Percentiles rank a stretch among this genome's conserved stretches.
These are phyloP conservation scores for Paramormyrops hopkinsi DNA, from an alignment of 2,797 vertebrate species.

Conservation along the genomic window DNA sequence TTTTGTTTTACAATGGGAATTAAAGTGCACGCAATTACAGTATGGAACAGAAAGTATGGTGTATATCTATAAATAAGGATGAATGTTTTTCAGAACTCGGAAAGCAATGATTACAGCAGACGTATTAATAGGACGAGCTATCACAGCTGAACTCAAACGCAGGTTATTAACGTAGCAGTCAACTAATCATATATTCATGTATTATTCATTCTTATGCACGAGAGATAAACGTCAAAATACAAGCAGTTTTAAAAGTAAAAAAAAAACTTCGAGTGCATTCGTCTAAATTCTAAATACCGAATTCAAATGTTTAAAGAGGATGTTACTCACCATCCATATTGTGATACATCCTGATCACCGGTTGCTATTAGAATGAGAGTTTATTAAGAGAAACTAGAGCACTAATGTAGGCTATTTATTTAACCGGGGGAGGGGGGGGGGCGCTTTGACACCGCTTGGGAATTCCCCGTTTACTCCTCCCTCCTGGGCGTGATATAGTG, in stretches of 20 bases:
- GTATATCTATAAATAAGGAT: not conserved
- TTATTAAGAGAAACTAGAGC: slow-evolving; percentile 42
- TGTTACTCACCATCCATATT: slow-evolving; percentile 63
- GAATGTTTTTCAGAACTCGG: not conserved
- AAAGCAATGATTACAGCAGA: not conserved
- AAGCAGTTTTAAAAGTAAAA: not conserved
- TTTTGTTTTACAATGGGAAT: not conserved
- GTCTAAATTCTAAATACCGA: not conserved
- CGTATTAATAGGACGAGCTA: not conserved
- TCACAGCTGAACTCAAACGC: not conserved
- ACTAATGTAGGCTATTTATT: slow-evolving; percentile 28
- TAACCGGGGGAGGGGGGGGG: slow-evolving; percentile 25
- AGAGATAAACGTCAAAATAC: slow-evolving; percentile 2
- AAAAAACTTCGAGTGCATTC: not conserved
- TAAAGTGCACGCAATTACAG: not conserved
- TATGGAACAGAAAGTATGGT: not conserved
- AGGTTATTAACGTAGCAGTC: not conserved
- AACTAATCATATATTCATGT: not conserved
- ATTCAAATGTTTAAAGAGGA: slow-evolving; percentile 11
- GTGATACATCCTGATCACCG: slow-evolving; percentile 31
- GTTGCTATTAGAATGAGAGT: slow-evolving; percentile 25
- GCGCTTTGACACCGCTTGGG: slow-evolving; percentile 32
- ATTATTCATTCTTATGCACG: not conserved
- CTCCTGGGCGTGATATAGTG: slow-evolving; percentile 9
- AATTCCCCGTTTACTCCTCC: slow-evolving; percentile 51